phyloP scores from a whole-genome alignment of 2,888 invertebrate genomes.

The Hirtodrosophila duncani region DNA sequence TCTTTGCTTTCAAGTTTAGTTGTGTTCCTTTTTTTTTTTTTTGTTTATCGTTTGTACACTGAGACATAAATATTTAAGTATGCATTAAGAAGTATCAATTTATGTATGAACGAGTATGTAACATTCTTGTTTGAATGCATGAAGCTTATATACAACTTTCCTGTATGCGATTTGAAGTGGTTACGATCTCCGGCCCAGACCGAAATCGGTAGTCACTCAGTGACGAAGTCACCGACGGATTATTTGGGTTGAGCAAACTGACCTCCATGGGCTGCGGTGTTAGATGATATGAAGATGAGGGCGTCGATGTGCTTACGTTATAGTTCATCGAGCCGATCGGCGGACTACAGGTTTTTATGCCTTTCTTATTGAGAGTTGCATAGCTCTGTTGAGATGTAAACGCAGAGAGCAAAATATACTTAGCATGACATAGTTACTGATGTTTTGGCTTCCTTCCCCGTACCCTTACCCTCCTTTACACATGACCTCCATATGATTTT shows the following conservation, averaged over 20 bases:
- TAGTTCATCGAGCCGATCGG: slow-evolving; percentile 69
- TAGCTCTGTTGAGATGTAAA: slow-evolving; percentile 83
- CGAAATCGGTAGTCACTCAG: slow-evolving; percentile 88
- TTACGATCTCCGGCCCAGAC: slow-evolving; percentile 91
- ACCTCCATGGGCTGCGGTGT: slow-evolving; percentile 79
- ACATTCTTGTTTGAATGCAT: slow-evolving; percentile 14
- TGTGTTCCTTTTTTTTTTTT: slow-evolving; percentile 11
- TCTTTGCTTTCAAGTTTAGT: slow-evolving; percentile 10
- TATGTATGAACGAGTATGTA: slow-evolving; percentile 4
- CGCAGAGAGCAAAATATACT: slow-evolving; percentile 14
- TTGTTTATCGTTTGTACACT: slow-evolving; percentile 36
- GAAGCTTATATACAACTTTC: slow-evolving; percentile 91
- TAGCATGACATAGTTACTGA: slow-evolving; percentile 5
- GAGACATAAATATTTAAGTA: slow-evolving; percentile 39
- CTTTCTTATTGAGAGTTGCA: slow-evolving; percentile 87
- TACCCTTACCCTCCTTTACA: no score
- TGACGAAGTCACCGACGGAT: slow-evolving; percentile 84
- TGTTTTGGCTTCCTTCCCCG: no score
- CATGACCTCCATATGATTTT: no score
- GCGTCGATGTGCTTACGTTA: slow-evolving; percentile 69
- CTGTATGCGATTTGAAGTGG: slow-evolving; percentile 91
- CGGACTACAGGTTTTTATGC: slow-evolving; percentile 79
- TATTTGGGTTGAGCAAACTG: slow-evolving; percentile 78
- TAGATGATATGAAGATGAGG: slow-evolving; percentile 75
- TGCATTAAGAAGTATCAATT: slow-evolving; percentile 10